phyloP scores from a whole-genome alignment of 1,140 invertebrate species.

The Belonocnema kinseyi region DNA sequence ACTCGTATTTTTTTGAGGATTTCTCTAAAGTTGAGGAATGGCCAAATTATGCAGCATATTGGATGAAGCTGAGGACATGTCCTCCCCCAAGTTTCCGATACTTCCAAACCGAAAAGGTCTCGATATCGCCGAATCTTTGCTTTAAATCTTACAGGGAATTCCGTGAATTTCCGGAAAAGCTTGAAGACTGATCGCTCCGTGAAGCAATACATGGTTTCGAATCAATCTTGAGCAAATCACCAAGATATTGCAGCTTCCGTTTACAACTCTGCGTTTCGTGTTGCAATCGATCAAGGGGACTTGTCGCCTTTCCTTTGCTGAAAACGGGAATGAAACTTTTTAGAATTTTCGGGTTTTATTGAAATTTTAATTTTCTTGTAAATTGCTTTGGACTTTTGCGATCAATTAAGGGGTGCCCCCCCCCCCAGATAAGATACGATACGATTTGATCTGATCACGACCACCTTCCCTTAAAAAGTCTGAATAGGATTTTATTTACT shows the following conservation, averaged over 20 bases:
- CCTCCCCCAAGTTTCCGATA: conserved; percentile 30
- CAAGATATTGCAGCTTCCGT: background rate
- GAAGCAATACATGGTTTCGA: conserved; percentile 52
- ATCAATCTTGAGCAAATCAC: conserved; percentile 52
- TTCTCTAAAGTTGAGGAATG: conserved; percentile 56
- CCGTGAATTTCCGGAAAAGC: conserved; percentile 15
- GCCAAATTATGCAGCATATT: conserved; percentile 66
- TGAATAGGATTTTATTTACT: no score
- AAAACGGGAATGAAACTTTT: background rate
- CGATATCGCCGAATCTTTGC: conserved; percentile 5
- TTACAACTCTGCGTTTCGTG: conserved; percentile 34
- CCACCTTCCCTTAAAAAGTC: no score
- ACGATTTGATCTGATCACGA: no score
- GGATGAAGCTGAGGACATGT: conserved; percentile 33
- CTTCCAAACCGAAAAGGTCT: conserved; percentile 40
- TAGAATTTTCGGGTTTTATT: background rate
- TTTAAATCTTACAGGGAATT: background rate
- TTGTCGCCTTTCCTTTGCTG: background rate
- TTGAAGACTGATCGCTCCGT: conserved; percentile 11
- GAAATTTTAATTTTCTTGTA: background rate
- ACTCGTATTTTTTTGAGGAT: conserved; percentile 32
- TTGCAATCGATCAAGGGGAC: conserved; percentile 34
- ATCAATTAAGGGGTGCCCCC: no score
- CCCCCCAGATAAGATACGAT: no score
- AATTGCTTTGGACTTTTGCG: no score